A percentile compares a stretch with the other conserved stretches of the same genome.
These are phyloP conservation scores for Norana najaformis DNA, from an alignment of 2,888 invertebrate genomes.

Conservation along the genomic window DNA sequence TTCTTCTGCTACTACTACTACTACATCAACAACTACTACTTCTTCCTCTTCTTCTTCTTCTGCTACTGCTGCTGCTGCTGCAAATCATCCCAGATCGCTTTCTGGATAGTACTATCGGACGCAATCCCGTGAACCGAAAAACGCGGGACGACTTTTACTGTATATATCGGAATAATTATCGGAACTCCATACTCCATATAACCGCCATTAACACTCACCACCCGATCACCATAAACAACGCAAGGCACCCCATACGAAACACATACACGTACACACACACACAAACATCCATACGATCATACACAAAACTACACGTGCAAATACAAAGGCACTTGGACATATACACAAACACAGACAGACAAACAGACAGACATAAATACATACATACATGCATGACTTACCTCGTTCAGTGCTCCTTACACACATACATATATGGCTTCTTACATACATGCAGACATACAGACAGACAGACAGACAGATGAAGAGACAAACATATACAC, in stretches of 20 bases:
- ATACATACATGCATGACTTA: too few species aligned
- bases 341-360: not conserved
- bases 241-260: not conserved
- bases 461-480: not conserved
- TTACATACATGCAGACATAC: not conserved
- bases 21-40: too few species aligned
- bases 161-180: slow-evolving; percentile 13
- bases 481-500: not conserved
- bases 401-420: too few species aligned
- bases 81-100: not conserved
- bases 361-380: too few species aligned
- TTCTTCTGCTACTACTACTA: not conserved
- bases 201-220: not conserved
- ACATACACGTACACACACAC: not conserved
- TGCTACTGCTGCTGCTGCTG: too few species aligned
- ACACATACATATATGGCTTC: too few species aligned
- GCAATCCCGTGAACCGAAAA: not conserved
- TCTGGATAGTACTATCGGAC: not conserved
- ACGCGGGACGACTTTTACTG: slow-evolving; percentile 13
- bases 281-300: not conserved
- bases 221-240: not conserved
- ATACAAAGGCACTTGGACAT: not conserved
- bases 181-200: slow-evolving; percentile 6
- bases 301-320: not conserved
- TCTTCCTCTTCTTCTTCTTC: not conserved